These are phyloP conservation scores for Oriolus oriolus DNA, from an alignment of 2,113 vertebrate species.

Conservation along the genomic window DNA sequence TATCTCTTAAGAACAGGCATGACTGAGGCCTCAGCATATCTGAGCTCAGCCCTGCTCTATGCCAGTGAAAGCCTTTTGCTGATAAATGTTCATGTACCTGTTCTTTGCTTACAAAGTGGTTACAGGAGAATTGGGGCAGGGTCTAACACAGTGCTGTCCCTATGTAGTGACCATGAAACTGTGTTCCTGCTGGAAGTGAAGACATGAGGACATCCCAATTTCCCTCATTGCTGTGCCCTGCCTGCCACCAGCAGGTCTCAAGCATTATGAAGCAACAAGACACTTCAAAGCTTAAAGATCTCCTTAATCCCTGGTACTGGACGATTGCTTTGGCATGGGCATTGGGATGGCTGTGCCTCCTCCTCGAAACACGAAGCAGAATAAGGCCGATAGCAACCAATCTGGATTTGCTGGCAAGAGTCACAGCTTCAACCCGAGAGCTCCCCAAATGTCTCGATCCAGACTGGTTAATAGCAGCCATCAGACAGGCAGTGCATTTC, in stretches of 20 bases:
- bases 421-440: not conserved
- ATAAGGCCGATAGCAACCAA: not conserved
- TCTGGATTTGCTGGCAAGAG: not conserved
- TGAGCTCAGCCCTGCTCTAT: not conserved
- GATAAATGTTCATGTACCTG: not conserved
- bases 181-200: not conserved
- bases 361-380: not conserved
- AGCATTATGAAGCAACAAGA: not conserved
- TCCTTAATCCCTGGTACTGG: not conserved
- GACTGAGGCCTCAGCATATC: not conserved
- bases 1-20: not conserved
- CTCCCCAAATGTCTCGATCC: not conserved
- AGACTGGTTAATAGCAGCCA: not conserved
- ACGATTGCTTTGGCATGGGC: not conserved
- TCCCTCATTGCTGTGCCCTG: not conserved
- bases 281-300: not conserved
- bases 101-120: not conserved
- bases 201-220: not conserved
- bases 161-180: not conserved
- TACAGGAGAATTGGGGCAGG: not conserved
- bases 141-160: not conserved
- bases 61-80: not conserved
- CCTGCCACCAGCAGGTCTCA: not conserved
- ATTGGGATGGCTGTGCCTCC: not conserved
- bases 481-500: not conserved